A percentile compares a stretch with the other conserved stretches of the same genome.
Evolutionary conservation across 1,140 invertebrate species (phyloP).

Genomic region (Cydia splendana): DNA sequence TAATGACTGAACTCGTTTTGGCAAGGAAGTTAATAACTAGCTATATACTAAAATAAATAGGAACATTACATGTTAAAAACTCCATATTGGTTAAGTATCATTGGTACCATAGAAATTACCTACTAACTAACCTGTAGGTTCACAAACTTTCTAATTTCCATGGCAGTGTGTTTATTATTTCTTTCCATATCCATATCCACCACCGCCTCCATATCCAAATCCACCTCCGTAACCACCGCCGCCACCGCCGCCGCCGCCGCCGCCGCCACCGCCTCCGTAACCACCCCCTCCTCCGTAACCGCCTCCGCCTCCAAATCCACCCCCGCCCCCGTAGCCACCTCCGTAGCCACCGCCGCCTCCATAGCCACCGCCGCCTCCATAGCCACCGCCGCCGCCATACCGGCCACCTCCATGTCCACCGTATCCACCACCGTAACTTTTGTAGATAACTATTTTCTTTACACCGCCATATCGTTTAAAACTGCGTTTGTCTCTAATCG

Average conservation of each 20-base stretch:
- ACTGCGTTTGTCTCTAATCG: not conserved
- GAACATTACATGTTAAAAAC: not conserved
- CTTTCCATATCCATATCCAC: not conserved
- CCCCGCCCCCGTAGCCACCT: not conserved
- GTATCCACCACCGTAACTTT: not conserved
- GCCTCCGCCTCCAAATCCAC: not conserved
- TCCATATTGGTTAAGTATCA: not conserved
- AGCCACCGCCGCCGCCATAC: not conserved
- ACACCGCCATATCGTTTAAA: not conserved
- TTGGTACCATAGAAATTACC: not conserved
- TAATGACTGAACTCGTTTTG: too few relatives aligned
- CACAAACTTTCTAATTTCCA: not conserved
- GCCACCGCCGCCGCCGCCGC: not conserved
- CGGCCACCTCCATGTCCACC: conserved; percentile 13
- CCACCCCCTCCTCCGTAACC: not conserved
- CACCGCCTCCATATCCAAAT: not conserved
- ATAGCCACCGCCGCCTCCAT: conserved; percentile 7
- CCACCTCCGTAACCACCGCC: conserved; percentile 9
- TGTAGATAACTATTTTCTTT: not conserved
- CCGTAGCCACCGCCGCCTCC: not conserved
- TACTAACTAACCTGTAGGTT: not conserved
- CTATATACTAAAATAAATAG: too few relatives aligned
- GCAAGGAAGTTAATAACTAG: too few relatives aligned
- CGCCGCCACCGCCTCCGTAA: not conserved
- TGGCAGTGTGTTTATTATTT: not conserved